Conservation (phyloP, 2,797 vertebrate species). For the Benthosema pterotum region DNA sequence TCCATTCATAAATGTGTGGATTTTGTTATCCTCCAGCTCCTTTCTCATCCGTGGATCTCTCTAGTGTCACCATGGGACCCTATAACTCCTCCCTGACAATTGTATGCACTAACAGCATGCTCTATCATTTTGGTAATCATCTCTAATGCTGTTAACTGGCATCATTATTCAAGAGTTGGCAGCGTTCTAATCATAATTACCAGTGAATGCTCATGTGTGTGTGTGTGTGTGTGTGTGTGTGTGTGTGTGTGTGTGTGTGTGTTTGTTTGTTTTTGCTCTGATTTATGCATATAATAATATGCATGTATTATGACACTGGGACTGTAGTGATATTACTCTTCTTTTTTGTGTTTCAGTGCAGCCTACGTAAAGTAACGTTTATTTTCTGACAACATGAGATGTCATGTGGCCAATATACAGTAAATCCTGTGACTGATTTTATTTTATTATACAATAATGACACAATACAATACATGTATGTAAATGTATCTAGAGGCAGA, state of each 20-base stretch:
- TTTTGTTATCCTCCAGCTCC: not conserved
- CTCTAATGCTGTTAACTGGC: not conserved
- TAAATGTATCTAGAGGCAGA: too few species aligned
- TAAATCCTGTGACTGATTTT: too few species aligned
- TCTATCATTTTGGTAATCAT: not conserved
- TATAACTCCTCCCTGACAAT: not conserved
- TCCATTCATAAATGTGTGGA: not conserved
- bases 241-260: slow-evolving; percentile 1
- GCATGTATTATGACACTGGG: not conserved
- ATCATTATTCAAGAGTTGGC: not conserved
- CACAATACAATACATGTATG: too few species aligned
- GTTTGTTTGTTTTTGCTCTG: not conserved
- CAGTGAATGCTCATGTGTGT: not conserved
- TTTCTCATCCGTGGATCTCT: too few species aligned
- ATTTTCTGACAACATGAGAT: too few species aligned
- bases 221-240: not conserved
- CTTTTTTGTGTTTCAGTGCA: too few species aligned
- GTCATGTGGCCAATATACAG: too few species aligned
- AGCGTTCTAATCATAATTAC: not conserved
- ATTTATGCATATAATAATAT: not conserved
- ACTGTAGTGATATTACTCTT: too few species aligned
- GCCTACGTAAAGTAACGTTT: too few species aligned
- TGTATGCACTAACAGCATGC: not conserved
- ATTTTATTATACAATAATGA: too few species aligned
- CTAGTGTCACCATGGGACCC: too few species aligned